Evolutionary conservation across 1,140 invertebrate species (phyloP).

Genomic region (Apis florea): DNA sequence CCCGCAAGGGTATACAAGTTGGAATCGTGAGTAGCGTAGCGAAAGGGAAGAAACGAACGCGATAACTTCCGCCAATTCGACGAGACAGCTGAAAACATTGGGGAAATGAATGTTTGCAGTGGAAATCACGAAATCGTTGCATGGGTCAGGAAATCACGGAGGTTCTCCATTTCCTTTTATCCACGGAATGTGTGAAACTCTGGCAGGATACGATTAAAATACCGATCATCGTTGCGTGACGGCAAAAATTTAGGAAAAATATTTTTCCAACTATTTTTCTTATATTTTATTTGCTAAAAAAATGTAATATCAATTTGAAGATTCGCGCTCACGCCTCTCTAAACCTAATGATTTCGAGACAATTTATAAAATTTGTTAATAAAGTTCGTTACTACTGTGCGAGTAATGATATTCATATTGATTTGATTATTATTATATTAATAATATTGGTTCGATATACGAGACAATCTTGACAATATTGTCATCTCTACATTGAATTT

Average conservation of each 20-base stretch:
- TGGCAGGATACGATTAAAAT: not conserved
- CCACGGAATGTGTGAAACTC: not conserved
- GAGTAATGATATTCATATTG: too few species aligned
- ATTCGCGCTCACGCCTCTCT: too few species aligned
- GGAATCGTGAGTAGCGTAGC: not conserved
- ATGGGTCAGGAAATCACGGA: not conserved
- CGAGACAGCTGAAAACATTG: conserved; percentile 12
- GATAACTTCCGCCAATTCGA: conserved; percentile 25
- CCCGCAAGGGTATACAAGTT: not conserved
- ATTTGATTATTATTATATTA: too few species aligned
- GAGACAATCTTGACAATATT: too few species aligned
- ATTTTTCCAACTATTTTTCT: not conserved
- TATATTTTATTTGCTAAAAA: too few species aligned
- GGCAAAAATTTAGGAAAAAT: not conserved
- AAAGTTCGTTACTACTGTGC: too few species aligned
- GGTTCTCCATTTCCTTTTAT: not conserved
- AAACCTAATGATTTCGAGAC: too few species aligned
- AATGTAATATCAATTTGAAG: too few species aligned
- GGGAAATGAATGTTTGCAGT: conserved; percentile 24
- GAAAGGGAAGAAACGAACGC: not conserved
- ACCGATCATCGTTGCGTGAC: not conserved
- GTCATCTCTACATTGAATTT: too few species aligned
- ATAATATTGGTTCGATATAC: too few species aligned
- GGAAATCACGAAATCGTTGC: not conserved
- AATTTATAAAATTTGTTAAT: too few species aligned